These are phyloP conservation scores for Trachelus troglodyta DNA, from an alignment of 2,888 invertebrate genomes.

Conservation along the genomic window DNA sequence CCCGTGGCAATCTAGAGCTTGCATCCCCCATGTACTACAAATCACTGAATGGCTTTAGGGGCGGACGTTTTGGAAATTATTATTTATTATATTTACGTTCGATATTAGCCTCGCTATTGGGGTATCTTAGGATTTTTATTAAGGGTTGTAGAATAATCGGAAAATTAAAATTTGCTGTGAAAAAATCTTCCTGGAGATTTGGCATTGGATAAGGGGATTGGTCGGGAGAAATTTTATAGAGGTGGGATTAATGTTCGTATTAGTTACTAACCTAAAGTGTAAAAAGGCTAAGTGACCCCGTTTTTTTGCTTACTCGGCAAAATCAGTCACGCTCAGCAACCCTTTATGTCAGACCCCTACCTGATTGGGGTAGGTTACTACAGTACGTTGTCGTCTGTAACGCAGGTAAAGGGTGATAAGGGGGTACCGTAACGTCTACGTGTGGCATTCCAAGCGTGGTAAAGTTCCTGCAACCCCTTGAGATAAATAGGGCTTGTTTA, in stretches of 20 bases:
- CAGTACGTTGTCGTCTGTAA: not conserved
- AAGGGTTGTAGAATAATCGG: not conserved
- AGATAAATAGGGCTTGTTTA: constrained; percentile 28
- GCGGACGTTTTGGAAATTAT: not conserved
- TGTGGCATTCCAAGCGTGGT: not conserved
- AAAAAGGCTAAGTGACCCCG: constrained; percentile 21
- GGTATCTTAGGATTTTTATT: not conserved
- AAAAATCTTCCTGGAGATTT: not conserved
- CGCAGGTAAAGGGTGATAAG: not conserved
- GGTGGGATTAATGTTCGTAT: not conserved
- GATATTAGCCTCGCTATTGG: not conserved
- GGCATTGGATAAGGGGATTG: not conserved
- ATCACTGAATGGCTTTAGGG: not conserved
- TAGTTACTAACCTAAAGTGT: not conserved
- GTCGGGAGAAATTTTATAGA: not conserved
- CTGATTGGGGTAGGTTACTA: not conserved
- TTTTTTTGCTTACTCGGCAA: constrained; percentile 36
- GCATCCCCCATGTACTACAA: not conserved
- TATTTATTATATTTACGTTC: not conserved
- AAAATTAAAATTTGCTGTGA: not conserved
- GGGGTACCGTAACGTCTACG: not conserved
- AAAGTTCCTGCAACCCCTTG: not conserved
- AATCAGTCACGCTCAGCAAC: constrained; percentile 27
- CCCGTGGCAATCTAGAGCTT: not conserved
- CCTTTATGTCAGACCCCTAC: not conserved